Percentiles rank a stretch among this genome's conserved stretches.
Conservation (phyloP, 2,113 vertebrate species). For the Mesoclemmys tuberculata region DNA sequence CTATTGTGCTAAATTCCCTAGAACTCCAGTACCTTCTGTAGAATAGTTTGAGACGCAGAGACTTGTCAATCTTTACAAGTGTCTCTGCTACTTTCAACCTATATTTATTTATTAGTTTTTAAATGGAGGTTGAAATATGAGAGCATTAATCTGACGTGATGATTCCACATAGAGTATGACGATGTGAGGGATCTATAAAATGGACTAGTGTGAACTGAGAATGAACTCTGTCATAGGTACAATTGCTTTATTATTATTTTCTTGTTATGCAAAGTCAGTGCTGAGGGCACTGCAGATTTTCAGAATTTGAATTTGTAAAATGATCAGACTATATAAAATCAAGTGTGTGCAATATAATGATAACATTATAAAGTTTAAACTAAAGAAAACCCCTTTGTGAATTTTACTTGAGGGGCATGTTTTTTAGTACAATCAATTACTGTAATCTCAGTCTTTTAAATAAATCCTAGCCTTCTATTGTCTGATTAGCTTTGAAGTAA, state of each 20-base stretch:
- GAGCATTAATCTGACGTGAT: not conserved
- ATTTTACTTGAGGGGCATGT: not conserved
- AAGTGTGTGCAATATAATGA: not conserved
- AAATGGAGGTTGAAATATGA: not conserved
- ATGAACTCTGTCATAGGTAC: not conserved
- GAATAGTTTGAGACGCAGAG: not conserved
- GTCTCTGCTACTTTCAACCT: not conserved
- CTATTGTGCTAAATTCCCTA: not conserved
- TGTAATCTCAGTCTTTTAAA: not conserved
- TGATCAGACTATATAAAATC: not conserved
- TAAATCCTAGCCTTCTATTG: not conserved
- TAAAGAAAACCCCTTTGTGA: not conserved
- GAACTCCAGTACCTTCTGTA: fast-evolving
- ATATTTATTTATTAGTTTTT: not conserved
- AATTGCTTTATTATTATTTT: not conserved
- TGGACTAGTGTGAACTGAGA: not conserved
- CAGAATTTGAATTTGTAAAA: not conserved
- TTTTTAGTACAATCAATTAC: not conserved
- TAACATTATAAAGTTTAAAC: not conserved
- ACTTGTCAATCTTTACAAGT: not conserved
- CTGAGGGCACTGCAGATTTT: not conserved
- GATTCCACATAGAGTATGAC: not conserved
- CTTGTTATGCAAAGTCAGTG: not conserved
- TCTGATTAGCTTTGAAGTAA: not conserved
- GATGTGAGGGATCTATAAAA: not conserved